Evolutionary conservation across 2,797 vertebrate species (phyloP).

Genomic region (Oreortyx pictus): DNA sequence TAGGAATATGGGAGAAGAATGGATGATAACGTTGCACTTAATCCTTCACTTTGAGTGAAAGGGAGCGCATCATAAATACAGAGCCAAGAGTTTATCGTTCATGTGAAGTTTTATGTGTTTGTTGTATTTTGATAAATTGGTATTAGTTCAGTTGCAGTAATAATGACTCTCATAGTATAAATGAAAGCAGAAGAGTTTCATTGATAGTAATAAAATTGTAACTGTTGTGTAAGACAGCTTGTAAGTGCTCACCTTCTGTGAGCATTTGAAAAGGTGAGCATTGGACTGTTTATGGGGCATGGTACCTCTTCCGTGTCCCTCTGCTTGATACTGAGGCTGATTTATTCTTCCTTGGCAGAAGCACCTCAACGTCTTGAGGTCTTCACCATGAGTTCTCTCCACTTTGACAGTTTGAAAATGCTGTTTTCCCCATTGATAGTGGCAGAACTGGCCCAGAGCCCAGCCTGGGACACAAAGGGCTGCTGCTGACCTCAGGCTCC

Average conservation of each 20-base stretch:
- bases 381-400: not conserved
- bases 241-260: not conserved
- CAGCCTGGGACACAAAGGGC: not conserved
- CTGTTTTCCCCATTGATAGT: not conserved
- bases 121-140: not conserved
- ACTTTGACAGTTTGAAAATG: not conserved
- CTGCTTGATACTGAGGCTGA: not conserved
- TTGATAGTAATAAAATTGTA: not conserved
- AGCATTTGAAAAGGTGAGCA: not conserved
- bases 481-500: not conserved
- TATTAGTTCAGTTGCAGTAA: not conserved
- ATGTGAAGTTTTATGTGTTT: not conserved
- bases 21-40: accelerated
- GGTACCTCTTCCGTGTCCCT: not conserved
- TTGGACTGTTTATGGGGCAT: too few species aligned
- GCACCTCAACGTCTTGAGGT: accelerated
- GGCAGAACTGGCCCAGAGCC: not conserved
- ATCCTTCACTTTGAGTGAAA: not conserved
- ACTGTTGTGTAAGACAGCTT: not conserved
- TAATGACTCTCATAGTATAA: not conserved
- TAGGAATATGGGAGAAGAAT: not conserved
- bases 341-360: not conserved
- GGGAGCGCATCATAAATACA: accelerated
- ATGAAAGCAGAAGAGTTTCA: not conserved
- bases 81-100: not conserved